Evolutionary conservation across 1,140 invertebrate genomes (phyloP).

Genomic region (Panulirus ornatus): DNA sequence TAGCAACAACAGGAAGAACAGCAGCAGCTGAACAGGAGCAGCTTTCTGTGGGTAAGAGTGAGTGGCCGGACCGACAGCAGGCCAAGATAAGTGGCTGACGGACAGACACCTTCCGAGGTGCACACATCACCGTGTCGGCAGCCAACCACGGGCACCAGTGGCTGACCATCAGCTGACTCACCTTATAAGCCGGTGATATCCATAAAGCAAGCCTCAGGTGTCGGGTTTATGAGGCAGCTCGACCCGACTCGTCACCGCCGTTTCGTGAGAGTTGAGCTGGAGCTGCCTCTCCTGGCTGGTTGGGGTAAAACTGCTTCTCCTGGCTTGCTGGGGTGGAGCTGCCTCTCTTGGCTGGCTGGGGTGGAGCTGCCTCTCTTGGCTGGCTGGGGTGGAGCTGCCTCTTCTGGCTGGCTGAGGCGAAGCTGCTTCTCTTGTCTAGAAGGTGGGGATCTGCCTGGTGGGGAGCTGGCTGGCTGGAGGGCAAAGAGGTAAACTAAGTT

Average conservation of each 20-base stretch:
- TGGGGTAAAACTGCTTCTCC: too few relatives aligned
- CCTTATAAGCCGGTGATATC: background rate
- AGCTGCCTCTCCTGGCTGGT: background rate
- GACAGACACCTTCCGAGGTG: background rate
- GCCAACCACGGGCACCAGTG: background rate
- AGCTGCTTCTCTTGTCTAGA: too few relatives aligned
- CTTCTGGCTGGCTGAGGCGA: too few relatives aligned
- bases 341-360: background rate
- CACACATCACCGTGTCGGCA: background rate
- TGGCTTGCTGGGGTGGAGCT: too few relatives aligned
- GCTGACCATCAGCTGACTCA: constrained; percentile 13
- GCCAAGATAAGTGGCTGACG: too few relatives aligned
- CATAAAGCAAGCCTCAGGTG: background rate
- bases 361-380: too few relatives aligned
- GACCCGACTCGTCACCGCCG: too few relatives aligned
- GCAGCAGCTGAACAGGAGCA: too few relatives aligned
- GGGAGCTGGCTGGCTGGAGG: background rate
- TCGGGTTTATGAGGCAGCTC: background rate
- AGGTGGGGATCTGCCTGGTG: background rate
- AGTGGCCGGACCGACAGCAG: too few relatives aligned
- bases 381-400: background rate
- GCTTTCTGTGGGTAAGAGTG: too few relatives aligned
- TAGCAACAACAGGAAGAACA: too few relatives aligned
- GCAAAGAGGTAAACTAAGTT: background rate
- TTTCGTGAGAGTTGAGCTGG: too few relatives aligned